Conservation (phyloP, 2,113 vertebrate genomes). For the Rhinichthys klamathensis region DNA sequence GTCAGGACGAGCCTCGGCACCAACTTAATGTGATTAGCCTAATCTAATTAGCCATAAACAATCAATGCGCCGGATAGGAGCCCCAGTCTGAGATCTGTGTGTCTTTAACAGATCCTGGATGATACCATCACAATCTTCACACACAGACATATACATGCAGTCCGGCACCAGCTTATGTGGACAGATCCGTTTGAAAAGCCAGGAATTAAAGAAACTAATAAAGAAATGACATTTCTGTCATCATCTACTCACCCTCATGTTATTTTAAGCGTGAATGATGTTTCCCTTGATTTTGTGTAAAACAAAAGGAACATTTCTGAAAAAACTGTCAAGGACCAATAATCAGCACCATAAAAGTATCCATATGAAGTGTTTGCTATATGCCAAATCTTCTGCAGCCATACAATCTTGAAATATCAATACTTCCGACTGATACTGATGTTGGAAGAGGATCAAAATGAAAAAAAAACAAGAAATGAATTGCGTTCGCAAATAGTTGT, state of each 20-base stretch:
- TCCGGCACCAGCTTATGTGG: not conserved
- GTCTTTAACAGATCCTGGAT: conserved; percentile 23
- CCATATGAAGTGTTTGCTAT: not conserved
- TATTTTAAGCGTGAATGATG: not conserved
- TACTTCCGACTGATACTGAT: not conserved
- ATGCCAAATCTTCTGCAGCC: not conserved
- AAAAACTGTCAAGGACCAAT: not conserved
- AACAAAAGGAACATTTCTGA: not conserved
- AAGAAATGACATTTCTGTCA: not conserved
- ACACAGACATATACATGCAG: conserved; percentile 28
- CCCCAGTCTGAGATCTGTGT: conserved; percentile 50
- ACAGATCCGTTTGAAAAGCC: not conserved
- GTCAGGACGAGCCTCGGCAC: conserved; percentile 59
- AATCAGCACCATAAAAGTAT: not conserved
- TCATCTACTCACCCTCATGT: conserved; percentile 8
- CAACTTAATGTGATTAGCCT: conserved; percentile 74
- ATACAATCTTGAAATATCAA: not conserved
- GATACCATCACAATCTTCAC: conserved; percentile 52
- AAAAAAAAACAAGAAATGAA: too few relatives aligned
- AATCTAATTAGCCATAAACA: conserved; percentile 74
- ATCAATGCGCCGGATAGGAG: conserved; percentile 57
- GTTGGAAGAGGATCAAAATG: not conserved
- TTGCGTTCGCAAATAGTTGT: too few relatives aligned
- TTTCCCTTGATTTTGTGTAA: not conserved
- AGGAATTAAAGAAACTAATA: not conserved